Evolutionary conservation across 2,113 vertebrate species (phyloP), one percentile per base, ranked within the genome.

Genomic region (Tetrao urogallus): DNA sequence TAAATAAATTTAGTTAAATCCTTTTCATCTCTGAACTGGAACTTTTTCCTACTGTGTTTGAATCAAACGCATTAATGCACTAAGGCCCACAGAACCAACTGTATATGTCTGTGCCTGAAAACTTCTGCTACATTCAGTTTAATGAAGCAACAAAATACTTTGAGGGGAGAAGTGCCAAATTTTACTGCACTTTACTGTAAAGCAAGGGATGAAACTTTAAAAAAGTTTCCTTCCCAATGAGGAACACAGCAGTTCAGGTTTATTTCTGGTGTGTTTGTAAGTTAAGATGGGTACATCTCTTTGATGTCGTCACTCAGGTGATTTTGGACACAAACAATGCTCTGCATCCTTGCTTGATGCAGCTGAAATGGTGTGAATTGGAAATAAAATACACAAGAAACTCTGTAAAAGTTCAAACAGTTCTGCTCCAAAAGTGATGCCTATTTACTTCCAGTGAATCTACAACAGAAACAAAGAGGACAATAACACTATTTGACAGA

Each of bases 31-130:
- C 72, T 70, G 17, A 94, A 91, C 82, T 70, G 67, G 95, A 95
- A 86, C 69, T 19, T 85, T 34, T 92, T 85, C 92, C 85, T 94
- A 92, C 93, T 92, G 90, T 30, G 86, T 92, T 91, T 94, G 87
- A 95, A 97, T 93, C 92, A 96, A 97, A 96, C 30, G 78, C 85
- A 74, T 88, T 92, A 95, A 96, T 3, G 66, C 83, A 89, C 74
- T 42, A 63, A 96, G 86, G 61, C 80, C 89, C 94, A 79, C 24
- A 71, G 63, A 88, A 83, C 52, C 58, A 77, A 67, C 34, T 56
- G 8, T n/a, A 17, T 72, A 17, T 72, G 19, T 34, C 61, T 82
- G 75, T 50, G 48, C 34, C 78, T 92, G 56, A 28, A 83, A 94
- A 76, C 70, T 89, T 93, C 77, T 93, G 71, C 75, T 88, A 66